Base-by-base conservation (phyloP, 2,113 vertebrate species). In the Furnarius figulus region DNA sequence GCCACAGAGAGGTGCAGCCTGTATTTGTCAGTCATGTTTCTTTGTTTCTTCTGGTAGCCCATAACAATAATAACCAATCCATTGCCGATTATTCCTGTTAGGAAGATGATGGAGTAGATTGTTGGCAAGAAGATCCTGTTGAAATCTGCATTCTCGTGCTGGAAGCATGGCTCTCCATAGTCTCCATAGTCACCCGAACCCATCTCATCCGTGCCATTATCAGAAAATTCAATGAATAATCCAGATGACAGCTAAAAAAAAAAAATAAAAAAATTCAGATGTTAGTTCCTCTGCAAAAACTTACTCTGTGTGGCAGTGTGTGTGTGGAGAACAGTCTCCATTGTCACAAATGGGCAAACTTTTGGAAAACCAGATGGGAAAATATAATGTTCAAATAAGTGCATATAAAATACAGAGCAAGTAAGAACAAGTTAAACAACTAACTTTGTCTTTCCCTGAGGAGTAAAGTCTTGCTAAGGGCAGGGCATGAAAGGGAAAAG, bases 1-100 rank as follows among this genome's bases (percentile, higher is more conserved):
- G 99, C 99, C 79, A 99, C 99, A 0, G 99, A 99, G 67, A 99
- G 98, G 79, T 99, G 99, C 37, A 99, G 97, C 87, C 99, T 98
- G 97, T 99, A 99, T 94, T 99, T 99, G 97, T 99, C 99, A 0
- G 99, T 99, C 99, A 99, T 99, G 76, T 98, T 99, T 91, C 98
- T 98, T 37, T 98, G 96, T 81, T 99, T 99, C 95, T 99, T 99
- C 97, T 99, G 99, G 95, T 99, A 99, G 96, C 99, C 99, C 99
- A 99, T 99, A 95, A 99, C 99, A 9, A 99, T 16, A 28, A 99
- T 98, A 67, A 99, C 99, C 96, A 99, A 97, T 95, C 99, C 99
- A 93, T 99, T 99, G 66, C 99, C 99, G 6, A 99, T 96, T 81
- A 99, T 98, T 91, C 99, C 99, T 4, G 99, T 98, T 62, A 99